These are phyloP conservation scores for Gastrophryne carolinensis DNA, from an alignment of 2,797 vertebrate species.

Conservation along the genomic window DNA sequence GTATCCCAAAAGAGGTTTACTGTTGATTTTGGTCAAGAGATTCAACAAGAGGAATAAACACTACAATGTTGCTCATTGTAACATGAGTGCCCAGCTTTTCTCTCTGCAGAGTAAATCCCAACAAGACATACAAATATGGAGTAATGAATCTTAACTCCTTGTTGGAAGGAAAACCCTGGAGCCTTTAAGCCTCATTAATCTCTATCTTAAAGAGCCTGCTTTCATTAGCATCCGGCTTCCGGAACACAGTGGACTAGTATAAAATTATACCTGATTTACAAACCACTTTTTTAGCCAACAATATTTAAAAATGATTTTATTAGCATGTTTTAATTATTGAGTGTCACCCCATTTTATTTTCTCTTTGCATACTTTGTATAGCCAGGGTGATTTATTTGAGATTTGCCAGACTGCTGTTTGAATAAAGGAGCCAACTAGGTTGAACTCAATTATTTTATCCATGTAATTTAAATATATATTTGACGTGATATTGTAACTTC, in stretches of 20 bases:
- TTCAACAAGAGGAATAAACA: constrained; percentile 28
- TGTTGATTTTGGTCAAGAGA: constrained; percentile 1
- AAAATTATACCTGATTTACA: background rate
- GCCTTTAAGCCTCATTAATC: background rate
- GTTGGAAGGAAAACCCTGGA: background rate
- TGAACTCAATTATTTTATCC: too few species aligned
- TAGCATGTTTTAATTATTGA: background rate
- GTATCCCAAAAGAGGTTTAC: constrained; percentile 28
- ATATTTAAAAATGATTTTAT: background rate
- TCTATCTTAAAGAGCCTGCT: background rate
- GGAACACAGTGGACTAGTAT: background rate
- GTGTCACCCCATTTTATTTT: background rate
- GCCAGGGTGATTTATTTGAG: too few species aligned
- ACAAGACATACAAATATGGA: constrained; percentile 21
- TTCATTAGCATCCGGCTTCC: background rate
- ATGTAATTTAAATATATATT: too few species aligned
- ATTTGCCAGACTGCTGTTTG: too few species aligned
- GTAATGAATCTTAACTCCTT: constrained; percentile 30
- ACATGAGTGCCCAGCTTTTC: constrained; percentile 14
- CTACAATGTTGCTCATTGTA: constrained; percentile 20
- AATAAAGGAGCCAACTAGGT: too few species aligned
- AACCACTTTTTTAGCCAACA: background rate
- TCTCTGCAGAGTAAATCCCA: constrained; percentile 22
- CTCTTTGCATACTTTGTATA: background rate
- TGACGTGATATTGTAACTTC: too few species aligned